phyloP scores from a whole-genome alignment of 2,888 invertebrate genomes.

The Oscheius myriophilus region DNA sequence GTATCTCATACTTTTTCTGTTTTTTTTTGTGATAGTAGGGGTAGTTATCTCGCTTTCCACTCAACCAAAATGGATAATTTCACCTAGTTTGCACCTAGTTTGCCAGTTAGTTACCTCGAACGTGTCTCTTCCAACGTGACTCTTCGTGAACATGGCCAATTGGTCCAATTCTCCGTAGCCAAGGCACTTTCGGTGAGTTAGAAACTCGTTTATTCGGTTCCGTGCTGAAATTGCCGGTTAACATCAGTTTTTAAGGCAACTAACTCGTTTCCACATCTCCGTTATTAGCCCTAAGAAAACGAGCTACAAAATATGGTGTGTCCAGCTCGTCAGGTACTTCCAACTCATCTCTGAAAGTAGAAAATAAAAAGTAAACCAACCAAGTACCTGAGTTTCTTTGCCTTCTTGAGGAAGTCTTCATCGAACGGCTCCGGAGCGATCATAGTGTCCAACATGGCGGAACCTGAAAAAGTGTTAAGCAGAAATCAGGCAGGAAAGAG shows the following conservation, averaged over 20 bases:
- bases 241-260: background rate
- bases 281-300: constrained; percentile 55
- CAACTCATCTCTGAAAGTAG: constrained; percentile 16
- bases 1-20: too few relatives aligned
- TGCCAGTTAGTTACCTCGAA: constrained; percentile 47
- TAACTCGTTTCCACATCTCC: constrained; percentile 50
- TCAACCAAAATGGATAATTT: too few relatives aligned
- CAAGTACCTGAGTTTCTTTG: constrained; percentile 41
- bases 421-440: constrained; percentile 43
- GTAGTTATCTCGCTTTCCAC: too few relatives aligned
- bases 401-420: constrained; percentile 44
- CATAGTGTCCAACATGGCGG: constrained; percentile 35
- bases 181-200: constrained; percentile 44
- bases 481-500: too few relatives aligned
- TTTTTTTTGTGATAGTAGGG: too few relatives aligned
- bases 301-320: constrained; percentile 60
- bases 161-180: constrained; percentile 53
- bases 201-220: constrained; percentile 36
- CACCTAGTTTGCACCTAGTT: too few relatives aligned
- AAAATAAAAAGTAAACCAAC: background rate
- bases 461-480: constrained; percentile 5
- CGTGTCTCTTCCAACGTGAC: constrained; percentile 50
- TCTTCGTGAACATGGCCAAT: constrained; percentile 44
- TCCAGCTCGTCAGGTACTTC: constrained; percentile 49
- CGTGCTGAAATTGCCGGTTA: constrained; percentile 14